Evolutionary conservation across 2,113 vertebrate genomes (phyloP), one percentile per base, ranked within the genome.

Genomic region (Serilophus lunatus): DNA sequence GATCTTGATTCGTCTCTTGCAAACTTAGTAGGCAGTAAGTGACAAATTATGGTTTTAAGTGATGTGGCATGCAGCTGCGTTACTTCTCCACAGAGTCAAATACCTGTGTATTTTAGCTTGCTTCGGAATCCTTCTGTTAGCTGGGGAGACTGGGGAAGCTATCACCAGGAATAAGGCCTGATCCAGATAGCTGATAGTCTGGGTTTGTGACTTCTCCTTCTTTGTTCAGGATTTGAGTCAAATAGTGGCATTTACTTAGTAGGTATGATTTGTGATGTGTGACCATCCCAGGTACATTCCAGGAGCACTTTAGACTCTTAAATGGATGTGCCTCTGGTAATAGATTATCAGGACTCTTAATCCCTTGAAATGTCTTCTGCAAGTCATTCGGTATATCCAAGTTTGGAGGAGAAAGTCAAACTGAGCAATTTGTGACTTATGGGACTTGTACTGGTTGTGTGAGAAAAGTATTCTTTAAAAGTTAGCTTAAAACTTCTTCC

Each of bases 1-100:
- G 99, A 99, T 93, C 98, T 99, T 91, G 99, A 99, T 95, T 99
- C 99, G 0, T 99, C 99, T 51, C 98, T 99, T 81, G 99, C 99
- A 95, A 99, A 98, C 96, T 97, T 99, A 98, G 98, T 99, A 93
- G 99, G 99, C 98, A 99, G 99, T 99, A 98, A 97, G 98, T 99
- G 97, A 69, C 74, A 79, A 18, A 45, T 56, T 64, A 87, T 31
- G 23, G 7, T 2, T 86, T 66, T 54, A 31, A 81, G 45, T 59
- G 24, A 18, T 50, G 42, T 49, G 36, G 16, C 17, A 18, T 60
- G 35, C n/a, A 57, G 6, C 24, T 49, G 0, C 11, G 28, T 56
- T 76, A 10, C 54, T 72, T 44, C 71, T 69, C n/a, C 24, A 4
- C 11, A 8, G 51, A 56, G n/a, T 29, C 50, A 78, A 70, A 66